Evolutionary conservation across 2,113 vertebrate species (phyloP).

Genomic region (Panurus biarmicus): DNA sequence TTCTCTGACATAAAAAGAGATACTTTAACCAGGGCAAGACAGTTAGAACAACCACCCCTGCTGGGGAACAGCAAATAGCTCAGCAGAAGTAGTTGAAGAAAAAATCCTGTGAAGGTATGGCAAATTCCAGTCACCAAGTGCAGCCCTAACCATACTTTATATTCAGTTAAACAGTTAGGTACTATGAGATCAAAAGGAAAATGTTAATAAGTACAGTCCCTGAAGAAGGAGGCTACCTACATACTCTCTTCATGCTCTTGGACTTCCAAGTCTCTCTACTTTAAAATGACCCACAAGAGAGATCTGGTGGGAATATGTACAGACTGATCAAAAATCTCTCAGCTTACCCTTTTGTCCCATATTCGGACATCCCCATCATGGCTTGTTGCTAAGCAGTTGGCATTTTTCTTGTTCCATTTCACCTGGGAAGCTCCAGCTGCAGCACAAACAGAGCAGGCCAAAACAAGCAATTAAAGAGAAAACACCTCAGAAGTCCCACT

Average conservation of each 20-base stretch:
- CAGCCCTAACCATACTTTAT: background rate
- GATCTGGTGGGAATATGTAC: background rate
- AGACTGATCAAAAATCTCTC: background rate
- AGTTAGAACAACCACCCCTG: background rate
- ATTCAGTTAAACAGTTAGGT: background rate
- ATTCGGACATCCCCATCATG: constrained; percentile 95
- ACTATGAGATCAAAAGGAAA: background rate
- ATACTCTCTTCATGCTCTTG: background rate
- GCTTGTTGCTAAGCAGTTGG: constrained; percentile 88
- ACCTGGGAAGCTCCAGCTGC: constrained; percentile 97
- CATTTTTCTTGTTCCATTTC: constrained; percentile 95
- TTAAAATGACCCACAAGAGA: background rate
- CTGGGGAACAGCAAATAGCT: background rate
- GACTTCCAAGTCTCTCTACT: background rate
- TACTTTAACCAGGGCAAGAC: background rate
- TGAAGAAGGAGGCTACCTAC: background rate
- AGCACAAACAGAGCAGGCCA: constrained; percentile 1
- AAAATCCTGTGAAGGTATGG: background rate
- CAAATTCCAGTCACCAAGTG: background rate
- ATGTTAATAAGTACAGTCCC: background rate
- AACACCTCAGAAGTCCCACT: background rate
- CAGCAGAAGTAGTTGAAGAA: background rate
- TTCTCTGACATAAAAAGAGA: background rate
- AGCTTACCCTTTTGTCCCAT: constrained; percentile 94
- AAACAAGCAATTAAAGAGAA: background rate